Evolutionary conservation across 2,797 vertebrate species (phyloP).

Genomic region (Peromyscus eremicus): DNA sequence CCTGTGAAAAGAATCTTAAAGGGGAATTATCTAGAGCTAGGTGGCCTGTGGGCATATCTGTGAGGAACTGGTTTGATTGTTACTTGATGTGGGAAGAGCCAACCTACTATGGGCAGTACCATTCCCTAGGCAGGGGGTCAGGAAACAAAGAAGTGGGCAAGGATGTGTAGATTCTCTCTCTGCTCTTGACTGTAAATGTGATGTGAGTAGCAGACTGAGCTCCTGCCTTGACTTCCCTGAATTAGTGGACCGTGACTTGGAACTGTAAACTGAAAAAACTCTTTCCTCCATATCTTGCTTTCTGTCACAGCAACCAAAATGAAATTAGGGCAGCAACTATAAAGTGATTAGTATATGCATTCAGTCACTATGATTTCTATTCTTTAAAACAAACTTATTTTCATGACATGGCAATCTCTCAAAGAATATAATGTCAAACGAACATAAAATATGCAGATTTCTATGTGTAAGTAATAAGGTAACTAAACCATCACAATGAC

Average conservation of each 20-base stretch:
- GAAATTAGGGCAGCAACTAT: conserved; percentile 9
- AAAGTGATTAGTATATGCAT: conserved; percentile 57
- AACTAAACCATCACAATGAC: conserved; percentile 69
- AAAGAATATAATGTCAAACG: conserved; percentile 55
- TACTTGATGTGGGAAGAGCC: background rate
- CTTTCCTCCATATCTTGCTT: background rate
- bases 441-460: conserved; percentile 77
- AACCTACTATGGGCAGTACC: too few species aligned
- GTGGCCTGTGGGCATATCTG: background rate
- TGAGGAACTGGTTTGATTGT: background rate
- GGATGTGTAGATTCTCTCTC: background rate
- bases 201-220: background rate
- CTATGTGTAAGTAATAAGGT: conserved; percentile 56
- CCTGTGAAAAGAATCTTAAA: background rate
- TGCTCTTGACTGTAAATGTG: background rate
- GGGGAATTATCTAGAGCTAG: background rate
- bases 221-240: background rate
- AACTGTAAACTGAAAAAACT: background rate
- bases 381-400: conserved; percentile 60
- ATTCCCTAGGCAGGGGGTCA: background rate
- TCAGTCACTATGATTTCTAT: conserved; percentile 38
- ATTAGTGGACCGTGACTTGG: background rate
- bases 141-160: background rate
- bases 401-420: background rate
- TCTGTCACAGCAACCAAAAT: background rate